phyloP scores from a whole-genome alignment of 2,113 vertebrate species.

The Neopipo cinnamomea region DNA sequence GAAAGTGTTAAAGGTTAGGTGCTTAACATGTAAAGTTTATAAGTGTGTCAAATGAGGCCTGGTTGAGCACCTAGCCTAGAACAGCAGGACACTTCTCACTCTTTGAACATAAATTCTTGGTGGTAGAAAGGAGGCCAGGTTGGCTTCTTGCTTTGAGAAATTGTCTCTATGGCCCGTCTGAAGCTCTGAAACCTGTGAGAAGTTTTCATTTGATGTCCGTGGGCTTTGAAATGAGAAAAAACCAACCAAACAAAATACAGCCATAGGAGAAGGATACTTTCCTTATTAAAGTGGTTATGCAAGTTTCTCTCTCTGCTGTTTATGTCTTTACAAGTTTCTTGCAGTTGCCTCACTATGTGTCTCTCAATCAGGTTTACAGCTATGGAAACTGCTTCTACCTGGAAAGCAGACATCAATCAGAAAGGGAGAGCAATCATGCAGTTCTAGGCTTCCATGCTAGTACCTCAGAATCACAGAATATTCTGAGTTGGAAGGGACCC shows the following conservation, averaged over 20 bases:
- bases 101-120: background rate
- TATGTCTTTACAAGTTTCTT: background rate
- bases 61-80: background rate
- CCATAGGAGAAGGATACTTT: background rate
- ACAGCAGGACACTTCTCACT: background rate
- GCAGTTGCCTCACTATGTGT: background rate
- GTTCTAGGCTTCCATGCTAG: background rate
- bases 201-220: background rate
- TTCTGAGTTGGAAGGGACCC: no score
- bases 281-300: background rate
- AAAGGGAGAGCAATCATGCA: background rate
- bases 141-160: background rate
- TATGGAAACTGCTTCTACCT: background rate
- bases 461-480: no score
- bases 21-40: background rate
- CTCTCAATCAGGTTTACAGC: background rate
- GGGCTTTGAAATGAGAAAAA: background rate
- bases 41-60: fast-evolving
- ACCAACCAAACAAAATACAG: background rate
- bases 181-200: background rate
- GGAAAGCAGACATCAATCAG: background rate
- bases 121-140: background rate
- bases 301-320: background rate
- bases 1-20: background rate
- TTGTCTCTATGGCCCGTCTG: fast-evolving